These are phyloP conservation scores for Lophura nycthemera DNA, from an alignment of 2,113 vertebrate genomes.

Conservation along the genomic window DNA sequence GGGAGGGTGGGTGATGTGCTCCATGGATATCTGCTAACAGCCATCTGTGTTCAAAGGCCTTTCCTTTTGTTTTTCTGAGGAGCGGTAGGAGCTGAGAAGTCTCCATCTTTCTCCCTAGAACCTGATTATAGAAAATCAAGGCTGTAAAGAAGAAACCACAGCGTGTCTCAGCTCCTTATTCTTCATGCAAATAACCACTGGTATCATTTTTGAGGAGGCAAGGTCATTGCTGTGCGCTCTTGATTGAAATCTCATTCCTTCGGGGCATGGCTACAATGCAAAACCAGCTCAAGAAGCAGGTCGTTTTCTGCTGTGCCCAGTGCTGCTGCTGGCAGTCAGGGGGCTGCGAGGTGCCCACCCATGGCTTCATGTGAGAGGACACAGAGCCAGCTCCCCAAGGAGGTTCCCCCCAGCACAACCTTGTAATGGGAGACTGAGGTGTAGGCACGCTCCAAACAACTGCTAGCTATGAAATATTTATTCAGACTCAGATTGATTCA, in stretches of 20 bases:
- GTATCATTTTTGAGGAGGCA: neutral
- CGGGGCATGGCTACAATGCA: neutral
- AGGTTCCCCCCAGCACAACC: rapidly evolving
- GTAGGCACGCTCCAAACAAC: neutral
- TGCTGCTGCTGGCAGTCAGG: neutral
- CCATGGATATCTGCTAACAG: neutral
- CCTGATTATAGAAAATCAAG: neutral
- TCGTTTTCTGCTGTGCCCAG: neutral
- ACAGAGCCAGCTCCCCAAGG: neutral
- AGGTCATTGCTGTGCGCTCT: neutral
- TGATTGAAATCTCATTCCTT: neutral
- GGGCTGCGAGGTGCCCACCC: neutral
- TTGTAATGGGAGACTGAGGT: neutral
- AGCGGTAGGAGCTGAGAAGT: neutral
- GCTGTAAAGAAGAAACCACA: neutral
- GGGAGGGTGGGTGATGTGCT: rapidly evolving
- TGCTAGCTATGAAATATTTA: neutral
- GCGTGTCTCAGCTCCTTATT: neutral
- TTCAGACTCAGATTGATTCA: neutral
- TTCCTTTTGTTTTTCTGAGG: neutral
- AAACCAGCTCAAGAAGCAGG: neutral
- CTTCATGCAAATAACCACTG: neutral
- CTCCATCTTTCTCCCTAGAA: rapidly evolving
- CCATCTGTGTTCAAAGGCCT: neutral
- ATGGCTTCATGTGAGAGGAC: rapidly evolving